Evolutionary conservation across 2,888 invertebrate species (phyloP), one percentile per base, ranked within the genome.

Genomic region (Agriopis leucophaearia): DNA sequence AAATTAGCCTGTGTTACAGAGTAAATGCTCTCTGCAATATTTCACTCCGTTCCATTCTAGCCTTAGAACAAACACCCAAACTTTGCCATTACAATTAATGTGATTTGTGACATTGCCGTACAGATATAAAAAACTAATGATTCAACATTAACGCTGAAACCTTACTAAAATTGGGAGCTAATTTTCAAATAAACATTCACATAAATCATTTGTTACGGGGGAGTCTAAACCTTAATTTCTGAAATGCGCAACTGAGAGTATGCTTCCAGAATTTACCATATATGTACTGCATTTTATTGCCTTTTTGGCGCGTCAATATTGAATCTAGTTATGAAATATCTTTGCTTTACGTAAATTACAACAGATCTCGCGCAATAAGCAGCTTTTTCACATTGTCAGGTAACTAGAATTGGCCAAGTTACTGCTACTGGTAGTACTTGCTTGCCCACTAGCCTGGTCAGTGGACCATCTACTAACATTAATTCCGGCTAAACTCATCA

Each of bases 91-190:
- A 16, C 4, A 48, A 10, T 51, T 51, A 27, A 8, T 35, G 15
- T 51, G 48, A 48, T 51, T 51, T 51, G 36, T 51, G 51, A 51
- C 51, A 51, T 36, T 51, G n/a, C 8, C 51, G 4, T 51, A 18
- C 3, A 27, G 27, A 27, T 27, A 27, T 27, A 5, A 5, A 27
- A 27, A 27, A 27, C 27, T 27, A 2, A 3, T 2, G 27, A 27
- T 27, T 27, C 27, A 27, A 27, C 27, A 27, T 27, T 27, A 27
- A 27, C 5, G 27, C 3, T 27, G 5, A 27, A 27, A 27, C 27
- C 27, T 27, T 27, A 27, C 5, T 27, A 27, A 27, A 5, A 27
- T 27, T 27, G n/a, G n/a, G n/a, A n/a, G n/a, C n/a, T n/a, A n/a
- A n/a, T n/a, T n/a, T n/a, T n/a, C n/a, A n/a, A n/a, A n/a, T n/a